Percentiles rank a stretch among this genome's conserved stretches.
These are phyloP conservation scores for Alfaro cultratus DNA, from an alignment of 2,797 vertebrate species.

Conservation along the genomic window DNA sequence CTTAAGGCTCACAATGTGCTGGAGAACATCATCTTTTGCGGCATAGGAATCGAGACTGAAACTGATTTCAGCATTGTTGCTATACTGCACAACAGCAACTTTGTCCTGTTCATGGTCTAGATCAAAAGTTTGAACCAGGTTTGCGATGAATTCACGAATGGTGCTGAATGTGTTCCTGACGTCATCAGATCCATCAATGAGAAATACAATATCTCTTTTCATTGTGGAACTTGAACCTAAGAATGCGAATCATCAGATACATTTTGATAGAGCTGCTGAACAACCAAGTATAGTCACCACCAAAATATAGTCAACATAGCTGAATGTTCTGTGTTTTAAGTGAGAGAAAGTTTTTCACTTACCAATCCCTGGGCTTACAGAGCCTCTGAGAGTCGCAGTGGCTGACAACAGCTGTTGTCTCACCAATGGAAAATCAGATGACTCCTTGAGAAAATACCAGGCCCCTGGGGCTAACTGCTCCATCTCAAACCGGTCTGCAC, in stretches of 20 bases:
- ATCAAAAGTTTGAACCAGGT: slow-evolving; percentile 69
- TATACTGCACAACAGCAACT: slow-evolving; percentile 81
- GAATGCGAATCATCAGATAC: slow-evolving; percentile 32
- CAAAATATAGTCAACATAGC: background rate
- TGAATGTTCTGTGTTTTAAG: slow-evolving; percentile 1
- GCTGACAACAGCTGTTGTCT: slow-evolving; percentile 60
- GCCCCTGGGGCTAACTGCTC: slow-evolving; percentile 78
- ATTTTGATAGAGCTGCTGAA: slow-evolving; percentile 7
- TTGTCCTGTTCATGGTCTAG: slow-evolving; percentile 72
- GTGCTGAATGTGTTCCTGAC: slow-evolving; percentile 71
- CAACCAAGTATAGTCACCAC: background rate
- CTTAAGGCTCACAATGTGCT: slow-evolving; percentile 65
- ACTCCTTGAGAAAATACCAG: slow-evolving; percentile 79
- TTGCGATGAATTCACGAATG: slow-evolving; percentile 74
- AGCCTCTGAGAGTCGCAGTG: slow-evolving; percentile 55
- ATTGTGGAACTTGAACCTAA: slow-evolving; percentile 61
- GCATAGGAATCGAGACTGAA: slow-evolving; percentile 75
- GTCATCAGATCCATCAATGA: slow-evolving; percentile 84
- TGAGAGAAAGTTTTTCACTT: slow-evolving; percentile 50
- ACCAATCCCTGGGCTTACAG: slow-evolving; percentile 52
- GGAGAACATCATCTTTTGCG: slow-evolving; percentile 64
- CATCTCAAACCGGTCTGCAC: slow-evolving; percentile 79
- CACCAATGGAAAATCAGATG: slow-evolving; percentile 74
- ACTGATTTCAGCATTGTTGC: slow-evolving; percentile 70
- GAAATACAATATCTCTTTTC: slow-evolving; percentile 81